Evolutionary conservation across 2,888 invertebrate genomes (phyloP).

Genomic region (Synergus gifuensis): DNA sequence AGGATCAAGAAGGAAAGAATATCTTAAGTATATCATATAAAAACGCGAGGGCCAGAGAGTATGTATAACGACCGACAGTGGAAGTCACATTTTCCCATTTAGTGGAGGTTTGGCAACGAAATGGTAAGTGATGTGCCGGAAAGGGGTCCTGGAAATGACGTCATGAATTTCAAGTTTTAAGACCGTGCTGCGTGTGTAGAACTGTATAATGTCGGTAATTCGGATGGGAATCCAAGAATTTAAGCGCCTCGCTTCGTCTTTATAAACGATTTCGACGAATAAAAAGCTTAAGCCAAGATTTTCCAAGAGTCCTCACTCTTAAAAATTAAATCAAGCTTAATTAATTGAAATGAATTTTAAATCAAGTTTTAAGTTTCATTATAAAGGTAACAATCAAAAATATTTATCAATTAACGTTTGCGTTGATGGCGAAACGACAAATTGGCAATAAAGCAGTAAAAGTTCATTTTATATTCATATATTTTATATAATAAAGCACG

Average conservation of each 20-base stretch:
- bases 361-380: no score
- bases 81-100: slow-evolving; percentile 52
- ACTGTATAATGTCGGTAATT: slow-evolving; percentile 32
- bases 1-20: slow-evolving; percentile 41
- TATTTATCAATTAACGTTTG: no score
- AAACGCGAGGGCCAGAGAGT: slow-evolving; percentile 43
- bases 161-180: slow-evolving; percentile 59
- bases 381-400: no score
- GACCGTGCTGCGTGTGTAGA: slow-evolving; percentile 12
- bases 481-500: neutral
- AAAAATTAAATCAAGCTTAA: neutral
- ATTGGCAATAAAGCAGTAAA: neutral
- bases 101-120: slow-evolving; percentile 49
- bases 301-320: slow-evolving; percentile 2
- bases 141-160: slow-evolving; percentile 55
- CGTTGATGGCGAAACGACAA: no score
- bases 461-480: neutral
- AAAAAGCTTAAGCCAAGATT: slow-evolving; percentile 31
- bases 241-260: slow-evolving; percentile 4
- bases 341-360: neutral
- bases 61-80: slow-evolving; percentile 41
- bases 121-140: slow-evolving; percentile 47
- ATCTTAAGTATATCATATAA: slow-evolving; percentile 40
- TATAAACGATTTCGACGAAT: slow-evolving; percentile 17
- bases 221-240: slow-evolving; percentile 19